Percentiles rank a stretch among this genome's conserved stretches.
These are phyloP conservation scores for Leucopternis melanops DNA, from an alignment of 2,113 vertebrate genomes.

Conservation along the genomic window DNA sequence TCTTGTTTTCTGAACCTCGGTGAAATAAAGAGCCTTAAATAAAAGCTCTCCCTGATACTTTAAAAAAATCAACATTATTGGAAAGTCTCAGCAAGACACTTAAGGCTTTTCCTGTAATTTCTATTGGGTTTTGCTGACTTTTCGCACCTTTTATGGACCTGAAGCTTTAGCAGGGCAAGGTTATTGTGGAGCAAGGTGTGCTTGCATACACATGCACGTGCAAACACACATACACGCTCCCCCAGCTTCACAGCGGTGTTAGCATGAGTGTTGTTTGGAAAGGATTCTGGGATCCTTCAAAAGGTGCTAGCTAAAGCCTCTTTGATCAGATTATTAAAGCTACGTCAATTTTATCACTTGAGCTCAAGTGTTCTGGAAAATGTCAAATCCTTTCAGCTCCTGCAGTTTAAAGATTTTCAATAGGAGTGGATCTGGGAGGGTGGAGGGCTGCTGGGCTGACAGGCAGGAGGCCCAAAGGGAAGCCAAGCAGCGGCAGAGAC, in stretches of 20 bases:
- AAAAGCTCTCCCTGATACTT: background rate
- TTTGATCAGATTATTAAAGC: constrained; percentile 66
- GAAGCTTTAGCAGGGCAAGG: background rate
- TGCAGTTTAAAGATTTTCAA: constrained; percentile 60
- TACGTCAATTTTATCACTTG: constrained; percentile 66
- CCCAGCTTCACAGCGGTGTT: background rate
- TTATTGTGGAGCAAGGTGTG: background rate
- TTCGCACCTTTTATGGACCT: background rate
- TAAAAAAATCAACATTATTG: background rate
- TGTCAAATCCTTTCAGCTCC: constrained; percentile 62
- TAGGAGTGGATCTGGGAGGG: constrained; percentile 16
- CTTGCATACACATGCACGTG: rapidly evolving
- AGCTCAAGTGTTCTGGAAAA: constrained; percentile 64
- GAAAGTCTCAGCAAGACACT: background rate
- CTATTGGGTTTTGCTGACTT: background rate
- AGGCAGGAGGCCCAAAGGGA: constrained; percentile 25
- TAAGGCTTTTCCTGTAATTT: background rate
- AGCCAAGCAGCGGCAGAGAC: background rate
- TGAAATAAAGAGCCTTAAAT: background rate
- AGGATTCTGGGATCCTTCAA: constrained; percentile 32
- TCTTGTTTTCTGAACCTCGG: background rate
- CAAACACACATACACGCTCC: rapidly evolving
- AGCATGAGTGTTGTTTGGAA: background rate
- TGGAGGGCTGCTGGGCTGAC: background rate
- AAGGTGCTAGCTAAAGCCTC: constrained; percentile 54